phyloP scores from a whole-genome alignment of 2,113 vertebrate species.

The Gallinago media region DNA sequence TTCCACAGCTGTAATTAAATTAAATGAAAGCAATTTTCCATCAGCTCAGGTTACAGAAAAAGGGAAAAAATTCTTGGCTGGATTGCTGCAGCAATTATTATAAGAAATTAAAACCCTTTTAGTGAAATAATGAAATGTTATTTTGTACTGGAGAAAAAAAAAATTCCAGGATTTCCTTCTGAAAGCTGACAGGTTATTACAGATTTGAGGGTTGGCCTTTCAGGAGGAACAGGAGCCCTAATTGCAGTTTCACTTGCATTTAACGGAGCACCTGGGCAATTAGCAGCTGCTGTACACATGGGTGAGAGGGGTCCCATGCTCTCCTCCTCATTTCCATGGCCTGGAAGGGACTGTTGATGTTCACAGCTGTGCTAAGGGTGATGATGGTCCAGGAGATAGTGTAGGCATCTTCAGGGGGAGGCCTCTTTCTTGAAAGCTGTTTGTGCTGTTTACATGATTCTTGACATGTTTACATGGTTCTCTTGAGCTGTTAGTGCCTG shows the following conservation, averaged over 20 bases:
- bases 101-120: conserved; percentile 17
- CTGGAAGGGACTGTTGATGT: accelerated
- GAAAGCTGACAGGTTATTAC: not conserved
- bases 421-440: not conserved
- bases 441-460: too few relatives aligned
- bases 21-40: conserved; percentile 40
- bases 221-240: not conserved
- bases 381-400: not conserved
- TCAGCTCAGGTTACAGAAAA: conserved; percentile 16
- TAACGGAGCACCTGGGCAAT: not conserved
- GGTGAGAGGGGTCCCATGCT: not conserved
- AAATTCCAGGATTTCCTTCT: not conserved
- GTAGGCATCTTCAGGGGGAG: not conserved
- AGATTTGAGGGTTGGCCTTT: not conserved
- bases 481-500: too few relatives aligned
- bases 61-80: not conserved
- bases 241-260: not conserved
- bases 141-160: not conserved
- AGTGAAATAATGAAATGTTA: conserved; percentile 6
- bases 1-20: conserved; percentile 46
- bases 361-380: not conserved
- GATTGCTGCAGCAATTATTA: not conserved
- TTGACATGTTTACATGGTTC: too few relatives aligned
- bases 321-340: not conserved
- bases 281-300: not conserved